phyloP scores from a whole-genome alignment of 2,797 vertebrate species.

The Tachyglossus aculeatus region DNA sequence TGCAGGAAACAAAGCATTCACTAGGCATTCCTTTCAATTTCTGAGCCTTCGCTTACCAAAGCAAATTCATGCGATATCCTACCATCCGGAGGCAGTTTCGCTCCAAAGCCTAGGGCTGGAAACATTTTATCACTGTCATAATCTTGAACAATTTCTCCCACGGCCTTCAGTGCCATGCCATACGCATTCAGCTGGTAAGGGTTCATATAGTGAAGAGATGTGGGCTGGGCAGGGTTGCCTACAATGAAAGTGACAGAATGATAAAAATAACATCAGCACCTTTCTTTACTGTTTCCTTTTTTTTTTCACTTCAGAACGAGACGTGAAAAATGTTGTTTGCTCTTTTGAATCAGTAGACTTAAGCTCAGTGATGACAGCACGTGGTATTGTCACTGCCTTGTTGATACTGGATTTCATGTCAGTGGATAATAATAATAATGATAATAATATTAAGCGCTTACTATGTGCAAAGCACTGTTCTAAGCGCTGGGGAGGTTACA shows the following conservation, averaged over 20 bases:
- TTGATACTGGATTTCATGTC: too few species aligned
- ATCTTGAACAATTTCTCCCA: slow-evolving; percentile 98
- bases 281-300: not conserved
- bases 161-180: slow-evolving; percentile 94
- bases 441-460: too few species aligned
- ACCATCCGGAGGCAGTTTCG: slow-evolving; percentile 95
- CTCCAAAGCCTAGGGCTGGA: slow-evolving; percentile 95
- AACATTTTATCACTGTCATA: slow-evolving; percentile 99
- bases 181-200: slow-evolving; percentile 97
- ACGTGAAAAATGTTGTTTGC: not conserved
- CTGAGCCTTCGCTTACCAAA: slow-evolving; percentile 79
- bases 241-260: slow-evolving; percentile 3
- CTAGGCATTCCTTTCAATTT: not conserved
- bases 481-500: too few species aligned
- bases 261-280: not conserved
- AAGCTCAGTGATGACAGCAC: too few species aligned
- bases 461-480: too few species aligned
- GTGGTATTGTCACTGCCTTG: too few species aligned
- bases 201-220: slow-evolving; percentile 97
- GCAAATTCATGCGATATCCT: slow-evolving; percentile 97
- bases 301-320: not conserved
- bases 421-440: too few species aligned
- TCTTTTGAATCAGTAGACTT: too few species aligned
- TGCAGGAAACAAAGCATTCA: not conserved
- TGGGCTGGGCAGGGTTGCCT: slow-evolving; percentile 97